Percentiles rank a stretch among this genome's conserved stretches.
Evolutionary conservation across 2,113 vertebrate genomes (phyloP).

Genomic region (Carlito syrichta): DNA sequence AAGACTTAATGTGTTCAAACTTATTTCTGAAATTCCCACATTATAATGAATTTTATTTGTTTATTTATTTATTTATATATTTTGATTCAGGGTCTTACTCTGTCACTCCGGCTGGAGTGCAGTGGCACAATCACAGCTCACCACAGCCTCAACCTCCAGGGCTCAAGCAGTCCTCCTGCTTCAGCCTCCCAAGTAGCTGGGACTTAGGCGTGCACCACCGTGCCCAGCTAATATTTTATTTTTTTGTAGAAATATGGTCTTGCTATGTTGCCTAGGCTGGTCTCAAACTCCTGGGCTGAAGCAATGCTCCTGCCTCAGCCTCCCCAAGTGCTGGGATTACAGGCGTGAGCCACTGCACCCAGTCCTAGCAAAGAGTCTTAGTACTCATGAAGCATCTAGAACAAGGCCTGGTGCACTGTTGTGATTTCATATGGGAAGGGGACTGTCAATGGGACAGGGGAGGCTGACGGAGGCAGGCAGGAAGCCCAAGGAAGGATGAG

Average conservation of each 20-base stretch:
- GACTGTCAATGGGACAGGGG: not conserved
- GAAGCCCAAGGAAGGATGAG: not conserved
- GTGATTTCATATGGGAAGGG: not conserved
- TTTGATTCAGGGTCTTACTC: not conserved
- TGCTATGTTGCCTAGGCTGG: not conserved
- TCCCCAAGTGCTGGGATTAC: not conserved
- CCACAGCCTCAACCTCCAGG: not conserved
- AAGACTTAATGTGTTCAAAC: no score
- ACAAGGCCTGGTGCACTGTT: not conserved
- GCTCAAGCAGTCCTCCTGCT: not conserved
- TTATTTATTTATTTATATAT: no score
- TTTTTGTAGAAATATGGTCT: not conserved
- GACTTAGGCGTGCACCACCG: not conserved
- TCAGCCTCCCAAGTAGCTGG: not conserved
- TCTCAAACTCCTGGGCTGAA: not conserved
- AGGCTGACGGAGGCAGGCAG: not conserved
- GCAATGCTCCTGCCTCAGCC: not conserved
- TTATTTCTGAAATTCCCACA: no score
- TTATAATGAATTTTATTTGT: no score
- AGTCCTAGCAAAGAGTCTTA: not conserved
- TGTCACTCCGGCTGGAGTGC: not conserved
- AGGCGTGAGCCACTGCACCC: not conserved
- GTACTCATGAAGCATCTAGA: not conserved
- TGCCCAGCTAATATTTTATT: not conserved
- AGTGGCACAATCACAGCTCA: not conserved